Base-by-base conservation (phyloP, 1,140 invertebrate species). In the Drosophila micromelanica region DNA sequence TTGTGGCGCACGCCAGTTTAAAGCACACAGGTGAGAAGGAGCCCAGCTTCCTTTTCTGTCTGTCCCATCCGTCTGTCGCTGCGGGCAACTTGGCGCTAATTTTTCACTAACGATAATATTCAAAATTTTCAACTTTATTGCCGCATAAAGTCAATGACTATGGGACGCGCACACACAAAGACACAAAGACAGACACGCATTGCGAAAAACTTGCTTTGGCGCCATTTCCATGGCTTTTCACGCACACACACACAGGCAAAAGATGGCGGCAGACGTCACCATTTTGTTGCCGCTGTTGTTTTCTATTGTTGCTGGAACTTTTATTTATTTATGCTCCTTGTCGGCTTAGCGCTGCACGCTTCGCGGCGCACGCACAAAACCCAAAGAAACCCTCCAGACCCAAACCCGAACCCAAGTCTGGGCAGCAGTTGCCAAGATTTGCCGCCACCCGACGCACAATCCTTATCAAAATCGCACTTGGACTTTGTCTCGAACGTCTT, bases 91-190 rank as follows among this genome's bases (percentile, higher is more conserved):
- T 80, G 69, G 74, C 76, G 86, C 84, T 89, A 89, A 89, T 89
- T 89, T 87, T 89, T 77, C 80, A 84, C 84, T 89, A 90, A 90
- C 84, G 84, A 89, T 89, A 80, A 89, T 90, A 89, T 90, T 89
- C 80, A 84, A 80, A 89, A 89, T 89, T 89, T 89, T 89, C 80
- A 80, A 89, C 79, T 89, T 89, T 89, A 89, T 84, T 74, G 84
- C 76, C 70, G 70, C 73, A 87, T 87, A 84, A 89, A 87, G 56
- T 72, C 69, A 84, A 87, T 72, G 78, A 65, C 82, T 78, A 77
- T 80, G 80, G 59, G n/a, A n/a, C 70, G 54, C 45, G 17, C 35
- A 35, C n/a, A 57, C 23, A 27, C 1, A 27, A 0, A 27, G 0
- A 27, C 23, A 27, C 23, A 27, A 11, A 42, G 32, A 45, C 35